Conservation (phyloP, 35 echinoderm and acorn worm genomes). For the Heliocidaris erythrogramma region DNA sequence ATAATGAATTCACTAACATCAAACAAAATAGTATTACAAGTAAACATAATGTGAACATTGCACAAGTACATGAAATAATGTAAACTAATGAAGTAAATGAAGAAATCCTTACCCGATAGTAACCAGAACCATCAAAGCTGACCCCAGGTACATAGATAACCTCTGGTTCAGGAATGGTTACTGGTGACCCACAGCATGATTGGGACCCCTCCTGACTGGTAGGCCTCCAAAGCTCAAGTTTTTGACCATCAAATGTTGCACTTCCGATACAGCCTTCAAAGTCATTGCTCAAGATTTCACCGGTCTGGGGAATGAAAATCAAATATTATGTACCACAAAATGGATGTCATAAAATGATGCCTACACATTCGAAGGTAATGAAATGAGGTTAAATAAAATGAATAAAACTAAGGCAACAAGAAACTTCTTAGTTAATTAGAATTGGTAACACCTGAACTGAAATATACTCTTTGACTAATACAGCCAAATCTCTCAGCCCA, state of each 20-base stretch:
- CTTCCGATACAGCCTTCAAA: slow-evolving; percentile 80
- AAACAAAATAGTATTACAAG: too few relatives aligned
- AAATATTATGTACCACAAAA: too few relatives aligned
- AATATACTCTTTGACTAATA: too few relatives aligned
- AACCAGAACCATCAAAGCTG: slow-evolving; percentile 78
- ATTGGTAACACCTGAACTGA: too few relatives aligned
- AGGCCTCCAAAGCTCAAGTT: slow-evolving; percentile 85
- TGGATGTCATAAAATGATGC: not conserved
- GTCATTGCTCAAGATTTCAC: slow-evolving; percentile 62
- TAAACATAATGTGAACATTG: too few relatives aligned
- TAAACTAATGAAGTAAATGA: not conserved
- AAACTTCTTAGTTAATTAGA: too few relatives aligned
- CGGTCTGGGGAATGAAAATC: slow-evolving; percentile 51
- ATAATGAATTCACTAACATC: too few relatives aligned
- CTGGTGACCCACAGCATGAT: slow-evolving; percentile 72
- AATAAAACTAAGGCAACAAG: too few relatives aligned
- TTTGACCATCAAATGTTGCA: slow-evolving; percentile 69
- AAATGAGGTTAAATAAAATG: not conserved
- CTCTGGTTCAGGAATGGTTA: not conserved
- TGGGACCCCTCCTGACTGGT: slow-evolving; percentile 64
- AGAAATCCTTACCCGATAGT: slow-evolving; percentile 61
- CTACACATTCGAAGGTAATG: not conserved
- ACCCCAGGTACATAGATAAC: slow-evolving; percentile 53
- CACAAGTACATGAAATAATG: too few relatives aligned
- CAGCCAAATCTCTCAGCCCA: too few relatives aligned